These are phyloP conservation scores for Drosophila histrio DNA, from an alignment of 2,888 invertebrate species.

Conservation along the genomic window DNA sequence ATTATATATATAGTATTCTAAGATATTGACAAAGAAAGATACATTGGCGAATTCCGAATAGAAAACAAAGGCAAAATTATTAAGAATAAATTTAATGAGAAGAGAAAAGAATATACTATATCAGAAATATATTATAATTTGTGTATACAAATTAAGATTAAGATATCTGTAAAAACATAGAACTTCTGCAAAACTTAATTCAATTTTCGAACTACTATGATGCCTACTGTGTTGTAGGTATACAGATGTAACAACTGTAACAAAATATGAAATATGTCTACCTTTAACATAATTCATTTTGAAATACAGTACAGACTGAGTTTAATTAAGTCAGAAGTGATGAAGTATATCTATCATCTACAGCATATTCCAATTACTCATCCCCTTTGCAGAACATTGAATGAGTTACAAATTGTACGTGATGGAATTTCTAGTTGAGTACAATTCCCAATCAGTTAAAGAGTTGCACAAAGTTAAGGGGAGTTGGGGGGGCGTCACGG, in stretches of 20 bases:
- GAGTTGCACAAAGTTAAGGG: constrained; percentile 7
- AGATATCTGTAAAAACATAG: neutral
- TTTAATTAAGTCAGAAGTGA: constrained; percentile 7
- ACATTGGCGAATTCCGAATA: too few species aligned
- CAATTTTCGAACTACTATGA: too few species aligned
- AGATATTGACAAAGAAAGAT: too few species aligned
- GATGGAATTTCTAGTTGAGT: constrained; percentile 14
- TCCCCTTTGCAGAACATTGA: neutral
- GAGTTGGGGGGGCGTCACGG: too few species aligned
- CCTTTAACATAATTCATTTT: neutral
- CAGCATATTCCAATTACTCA: constrained; percentile 23
- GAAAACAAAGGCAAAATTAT: too few species aligned
- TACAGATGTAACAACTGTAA: neutral
- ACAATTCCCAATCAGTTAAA: constrained; percentile 30
- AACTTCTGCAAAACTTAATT: neutral
- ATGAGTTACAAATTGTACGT: constrained; percentile 27
- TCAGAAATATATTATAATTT: too few species aligned
- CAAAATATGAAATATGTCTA: neutral
- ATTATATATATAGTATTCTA: too few species aligned
- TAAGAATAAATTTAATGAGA: too few species aligned
- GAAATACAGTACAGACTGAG: neutral
- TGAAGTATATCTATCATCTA: constrained; percentile 2
- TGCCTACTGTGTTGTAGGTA: too few species aligned
- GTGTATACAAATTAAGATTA: too few species aligned
- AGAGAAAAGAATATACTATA: too few species aligned